Evolutionary conservation across 2,113 vertebrate genomes (phyloP).

Genomic region (Hipposideros armiger): DNA sequence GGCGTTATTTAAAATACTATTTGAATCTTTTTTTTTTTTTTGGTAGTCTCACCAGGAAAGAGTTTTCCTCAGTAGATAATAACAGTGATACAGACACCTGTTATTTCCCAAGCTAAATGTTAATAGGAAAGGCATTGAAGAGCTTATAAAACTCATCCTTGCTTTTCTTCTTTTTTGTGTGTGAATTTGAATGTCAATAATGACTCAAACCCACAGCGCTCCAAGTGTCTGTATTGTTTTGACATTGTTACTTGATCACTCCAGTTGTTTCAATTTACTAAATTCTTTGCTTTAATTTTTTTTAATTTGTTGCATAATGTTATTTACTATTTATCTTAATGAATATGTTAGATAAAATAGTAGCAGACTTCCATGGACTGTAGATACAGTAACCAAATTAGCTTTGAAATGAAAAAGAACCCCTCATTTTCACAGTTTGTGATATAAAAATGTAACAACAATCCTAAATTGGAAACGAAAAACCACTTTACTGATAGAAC

Average conservation of each 20-base stretch:
- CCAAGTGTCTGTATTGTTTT: slow-evolving; percentile 29
- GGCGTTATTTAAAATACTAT: slow-evolving; percentile 13
- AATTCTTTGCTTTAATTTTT: slow-evolving; percentile 12
- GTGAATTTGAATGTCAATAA: slow-evolving; percentile 34
- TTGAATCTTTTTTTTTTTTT: neutral
- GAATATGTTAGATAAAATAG: neutral
- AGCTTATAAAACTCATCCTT: neutral
- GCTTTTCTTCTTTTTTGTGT: neutral
- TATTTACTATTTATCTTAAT: neutral
- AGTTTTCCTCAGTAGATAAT: slow-evolving; percentile 14
- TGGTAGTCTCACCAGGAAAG: neutral
- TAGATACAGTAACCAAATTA: neutral
- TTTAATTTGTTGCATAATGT: neutral
- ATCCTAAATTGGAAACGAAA: slow-evolving; percentile 23
- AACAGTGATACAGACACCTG: neutral
- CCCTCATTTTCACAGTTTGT: neutral
- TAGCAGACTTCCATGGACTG: neutral
- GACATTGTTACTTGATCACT: neutral
- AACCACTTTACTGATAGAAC: neutral
- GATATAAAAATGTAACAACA: neutral
- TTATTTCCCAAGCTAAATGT: neutral
- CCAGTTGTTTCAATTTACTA: slow-evolving; percentile 44
- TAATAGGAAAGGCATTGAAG: slow-evolving; percentile 24
- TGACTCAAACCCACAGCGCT: neutral
- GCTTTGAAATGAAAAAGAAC: neutral